A percentile compares a stretch with the other conserved stretches of the same genome.
Conservation (phyloP, 1,140 invertebrate genomes). For the Papilio polytes region DNA sequence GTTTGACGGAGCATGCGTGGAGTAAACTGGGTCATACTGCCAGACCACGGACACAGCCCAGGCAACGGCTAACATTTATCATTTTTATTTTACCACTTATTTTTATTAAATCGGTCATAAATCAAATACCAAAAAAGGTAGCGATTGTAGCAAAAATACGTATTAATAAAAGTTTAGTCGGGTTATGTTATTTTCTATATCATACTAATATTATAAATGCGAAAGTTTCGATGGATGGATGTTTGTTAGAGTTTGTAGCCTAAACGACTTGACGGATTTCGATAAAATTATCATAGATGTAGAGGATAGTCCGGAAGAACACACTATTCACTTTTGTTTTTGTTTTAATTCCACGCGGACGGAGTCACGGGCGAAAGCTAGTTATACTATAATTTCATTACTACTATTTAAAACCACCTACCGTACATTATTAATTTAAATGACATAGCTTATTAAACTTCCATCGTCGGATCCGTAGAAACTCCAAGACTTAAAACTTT, state of each 20-base stretch:
- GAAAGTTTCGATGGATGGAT: no score
- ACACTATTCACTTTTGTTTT: no score
- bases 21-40: slow-evolving; percentile 12
- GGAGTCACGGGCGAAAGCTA: no score
- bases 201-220: no score
- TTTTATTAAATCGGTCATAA: not conserved
- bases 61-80: not conserved
- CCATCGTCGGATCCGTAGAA: not conserved
- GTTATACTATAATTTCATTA: not conserved
- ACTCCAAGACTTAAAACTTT: not conserved
- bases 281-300: no score
- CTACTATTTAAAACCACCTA: not conserved
- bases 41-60: not conserved
- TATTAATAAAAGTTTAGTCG: not conserved
- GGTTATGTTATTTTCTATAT: not conserved
- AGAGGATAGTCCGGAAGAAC: no score
- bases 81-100: not conserved
- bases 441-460: not conserved
- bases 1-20: slow-evolving; percentile 25
- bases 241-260: no score
- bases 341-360: no score
- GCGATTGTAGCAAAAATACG: not conserved
- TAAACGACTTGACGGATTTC: no score
- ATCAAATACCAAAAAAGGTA: not conserved
- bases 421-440: not conserved